phyloP scores from a whole-genome alignment of 2,888 invertebrate species.

The Ferdinandea cuprea region DNA sequence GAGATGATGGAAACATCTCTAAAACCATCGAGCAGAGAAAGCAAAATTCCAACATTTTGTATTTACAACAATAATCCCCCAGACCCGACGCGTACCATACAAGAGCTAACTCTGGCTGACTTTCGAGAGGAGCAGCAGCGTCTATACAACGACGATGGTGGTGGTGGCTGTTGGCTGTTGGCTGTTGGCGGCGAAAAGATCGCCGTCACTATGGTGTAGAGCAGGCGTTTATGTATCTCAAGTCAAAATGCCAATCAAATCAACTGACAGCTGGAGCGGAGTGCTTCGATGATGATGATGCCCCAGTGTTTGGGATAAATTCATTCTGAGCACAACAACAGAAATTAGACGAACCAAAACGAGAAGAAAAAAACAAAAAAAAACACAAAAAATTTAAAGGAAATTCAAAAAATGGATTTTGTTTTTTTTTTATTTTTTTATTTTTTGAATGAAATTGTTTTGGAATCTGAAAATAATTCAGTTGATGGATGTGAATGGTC shows the following conservation, averaged over 20 bases:
- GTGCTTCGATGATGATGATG: conserved; percentile 75
- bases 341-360: conserved; percentile 67
- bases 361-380: conserved; percentile 40
- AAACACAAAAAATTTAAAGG: conserved; percentile 24
- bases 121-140: conserved; percentile 48
- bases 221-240: conserved; percentile 78
- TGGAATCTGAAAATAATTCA: conserved; percentile 74
- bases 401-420: conserved; percentile 62
- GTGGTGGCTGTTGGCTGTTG: conserved; percentile 76
- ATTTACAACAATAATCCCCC: conserved; percentile 51
- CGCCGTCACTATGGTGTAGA: conserved; percentile 69
- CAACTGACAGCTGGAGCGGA: conserved; percentile 80
- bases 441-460: conserved; percentile 68
- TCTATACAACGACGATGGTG: conserved; percentile 22
- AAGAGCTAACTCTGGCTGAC: no score
- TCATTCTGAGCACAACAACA: conserved; percentile 75
- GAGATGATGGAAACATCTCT: conserved; percentile 35
- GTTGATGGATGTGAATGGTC: conserved; percentile 66
- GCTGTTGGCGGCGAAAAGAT: conserved; percentile 68
- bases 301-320: conserved; percentile 76
- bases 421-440: conserved; percentile 36
- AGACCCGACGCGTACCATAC: conserved; percentile 47
- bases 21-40: conserved; percentile 26
- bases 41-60: conserved; percentile 45
- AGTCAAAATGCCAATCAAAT: conserved; percentile 82